These are phyloP conservation scores for Perodicticus potto DNA, from an alignment of 2,797 vertebrate genomes.

Conservation along the genomic window DNA sequence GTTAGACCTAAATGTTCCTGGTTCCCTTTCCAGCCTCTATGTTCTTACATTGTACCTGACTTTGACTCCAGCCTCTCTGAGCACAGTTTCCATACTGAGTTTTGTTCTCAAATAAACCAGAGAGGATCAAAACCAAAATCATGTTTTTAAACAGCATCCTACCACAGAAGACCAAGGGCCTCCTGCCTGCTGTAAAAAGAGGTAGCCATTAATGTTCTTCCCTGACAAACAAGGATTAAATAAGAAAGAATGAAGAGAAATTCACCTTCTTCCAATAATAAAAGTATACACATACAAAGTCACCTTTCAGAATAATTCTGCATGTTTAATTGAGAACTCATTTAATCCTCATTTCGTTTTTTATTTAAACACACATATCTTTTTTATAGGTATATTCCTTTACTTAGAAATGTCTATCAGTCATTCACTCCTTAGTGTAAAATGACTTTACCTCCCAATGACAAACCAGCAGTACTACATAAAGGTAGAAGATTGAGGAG, in stretches of 20 bases:
- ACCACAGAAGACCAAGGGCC: not conserved
- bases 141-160: not conserved
- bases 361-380: not conserved
- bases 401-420: not conserved
- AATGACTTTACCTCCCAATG: not conserved
- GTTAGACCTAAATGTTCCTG: not conserved
- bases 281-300: not conserved
- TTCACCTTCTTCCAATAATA: not conserved
- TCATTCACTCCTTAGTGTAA: not conserved
- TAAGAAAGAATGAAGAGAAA: conserved; percentile 4
- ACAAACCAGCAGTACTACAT: not conserved
- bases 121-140: not conserved
- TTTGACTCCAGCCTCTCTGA: not conserved
- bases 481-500: not conserved
- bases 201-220: not conserved
- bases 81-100: not conserved
- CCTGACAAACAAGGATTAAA: not conserved
- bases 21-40: conserved; percentile 21
- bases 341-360: not conserved
- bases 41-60: not conserved
- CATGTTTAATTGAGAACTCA: conserved; percentile 26
- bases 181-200: not conserved
- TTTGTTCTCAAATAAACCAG: conserved; percentile 4
- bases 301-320: conserved; percentile 54
- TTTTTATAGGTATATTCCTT: not conserved